Evolutionary conservation across 2,797 vertebrate species (phyloP), one percentile per base, ranked within the genome.

Genomic region (Gymnocypris eckloni): DNA sequence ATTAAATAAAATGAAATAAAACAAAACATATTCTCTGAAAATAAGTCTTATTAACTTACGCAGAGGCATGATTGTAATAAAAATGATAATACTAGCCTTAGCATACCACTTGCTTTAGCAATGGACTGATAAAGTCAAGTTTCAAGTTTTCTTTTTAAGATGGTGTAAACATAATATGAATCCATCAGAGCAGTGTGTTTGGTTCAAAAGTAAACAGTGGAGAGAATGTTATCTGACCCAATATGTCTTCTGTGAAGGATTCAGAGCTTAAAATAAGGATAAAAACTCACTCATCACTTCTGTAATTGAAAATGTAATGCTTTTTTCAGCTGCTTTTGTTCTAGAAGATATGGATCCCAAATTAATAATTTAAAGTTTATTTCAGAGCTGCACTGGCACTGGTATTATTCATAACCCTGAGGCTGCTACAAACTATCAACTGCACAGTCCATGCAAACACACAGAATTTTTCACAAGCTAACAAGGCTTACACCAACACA

Each of bases 291-390:
- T 80, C 61, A 66, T 80, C 18, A 8, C 16, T 50, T 37, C 25
- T 22, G 78, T 50, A 80, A 80, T 50, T 67, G 78, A 67, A 80
- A 80, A 50, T 37, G 28, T 80, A 80, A 80, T 8, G 61, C 25
- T 18, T 67, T 80, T 64, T 80, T 50, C 3, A 7, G 25, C 16
- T 1, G 25, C 18, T 67, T 80, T 67, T 80, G 61, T 67, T 80
- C 78, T 50, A 22, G 25, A 80, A 67, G 43, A 80, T 80, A 80
- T 67, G 39, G 22, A 80, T 80, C 11, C 78, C 41, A 20, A 64
- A 79, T 79, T 45, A 79, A 79, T 79, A 79, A 79, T 79, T 64
- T 64, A 64, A 18, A 2, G 15, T 28, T 79, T 79, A 39, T 79
- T 79, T 79, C 39, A 61, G 56, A 45, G 56, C n/a, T 1, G 2